Evolutionary conservation across 2,113 vertebrate genomes (phyloP).

Genomic region (Cavia porcellus): DNA sequence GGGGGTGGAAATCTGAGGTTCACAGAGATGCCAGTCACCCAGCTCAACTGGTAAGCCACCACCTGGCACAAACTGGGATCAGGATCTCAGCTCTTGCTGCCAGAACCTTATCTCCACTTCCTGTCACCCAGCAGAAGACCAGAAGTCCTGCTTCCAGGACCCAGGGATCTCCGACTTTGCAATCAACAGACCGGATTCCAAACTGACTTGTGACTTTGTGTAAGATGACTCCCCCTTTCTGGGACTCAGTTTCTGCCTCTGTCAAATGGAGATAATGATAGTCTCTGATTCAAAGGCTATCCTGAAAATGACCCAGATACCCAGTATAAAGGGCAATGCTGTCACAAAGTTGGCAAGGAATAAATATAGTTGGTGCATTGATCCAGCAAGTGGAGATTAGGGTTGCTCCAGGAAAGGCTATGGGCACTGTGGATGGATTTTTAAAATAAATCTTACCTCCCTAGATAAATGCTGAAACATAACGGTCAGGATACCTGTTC

Average conservation of each 20-base stretch:
- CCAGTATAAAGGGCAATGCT: rapidly evolving
- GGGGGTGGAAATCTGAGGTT: not conserved
- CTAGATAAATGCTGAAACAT: not conserved
- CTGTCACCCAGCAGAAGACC: not conserved
- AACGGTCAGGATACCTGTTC: rapidly evolving
- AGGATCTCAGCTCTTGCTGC: rapidly evolving
- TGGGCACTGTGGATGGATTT: not conserved
- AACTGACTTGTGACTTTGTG: not conserved
- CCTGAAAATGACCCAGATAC: not conserved
- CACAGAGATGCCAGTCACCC: not conserved
- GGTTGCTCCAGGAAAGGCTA: not conserved
- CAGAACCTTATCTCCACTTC: not conserved
- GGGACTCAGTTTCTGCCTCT: not conserved
- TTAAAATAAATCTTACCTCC: not conserved
- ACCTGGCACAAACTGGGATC: not conserved
- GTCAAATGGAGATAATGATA: not conserved
- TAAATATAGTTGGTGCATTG: rapidly evolving
- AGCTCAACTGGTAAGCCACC: not conserved
- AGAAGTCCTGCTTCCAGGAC: not conserved
- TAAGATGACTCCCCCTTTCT: not conserved
- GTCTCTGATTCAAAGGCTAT: not conserved
- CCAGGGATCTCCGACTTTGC: not conserved
- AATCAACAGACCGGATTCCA: not conserved
- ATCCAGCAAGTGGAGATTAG: not conserved
- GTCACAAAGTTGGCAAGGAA: rapidly evolving